Percentiles rank a stretch among this genome's conserved stretches.
These are phyloP conservation scores for Mugil cephalus DNA, from an alignment of 2,113 vertebrate genomes.

Conservation along the genomic window DNA sequence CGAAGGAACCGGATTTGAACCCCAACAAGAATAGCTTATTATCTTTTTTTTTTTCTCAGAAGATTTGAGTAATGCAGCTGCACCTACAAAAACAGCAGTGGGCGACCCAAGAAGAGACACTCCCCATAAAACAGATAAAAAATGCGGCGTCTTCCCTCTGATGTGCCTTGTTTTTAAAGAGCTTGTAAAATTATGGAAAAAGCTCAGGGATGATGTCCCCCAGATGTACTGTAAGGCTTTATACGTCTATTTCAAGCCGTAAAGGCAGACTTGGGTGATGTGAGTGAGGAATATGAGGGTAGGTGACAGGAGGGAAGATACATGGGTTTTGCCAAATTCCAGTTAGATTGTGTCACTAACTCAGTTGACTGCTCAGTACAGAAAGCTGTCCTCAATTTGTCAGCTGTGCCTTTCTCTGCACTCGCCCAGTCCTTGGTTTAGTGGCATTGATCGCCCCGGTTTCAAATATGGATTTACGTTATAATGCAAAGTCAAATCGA, in stretches of 20 bases:
- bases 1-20: constrained; percentile 31
- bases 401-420: constrained; percentile 32
- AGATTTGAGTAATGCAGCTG: constrained; percentile 71
- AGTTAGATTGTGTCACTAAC: constrained; percentile 36
- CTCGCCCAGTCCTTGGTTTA: constrained; percentile 33
- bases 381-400: constrained; percentile 68
- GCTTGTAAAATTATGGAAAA: constrained; percentile 4
- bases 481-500: constrained; percentile 41
- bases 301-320: constrained; percentile 21
- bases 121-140: constrained; percentile 48
- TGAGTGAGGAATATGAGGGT: constrained; percentile 7
- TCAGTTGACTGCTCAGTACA: constrained; percentile 35
- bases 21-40: constrained; percentile 49
- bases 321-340: constrained; percentile 10
- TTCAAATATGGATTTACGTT: constrained; percentile 69
- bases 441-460: constrained; percentile 72
- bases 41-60: constrained; percentile 46
- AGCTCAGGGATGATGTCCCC: constrained; percentile 1
- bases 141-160: constrained; percentile 10
- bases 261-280: constrained; percentile 17
- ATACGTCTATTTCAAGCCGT: not conserved
- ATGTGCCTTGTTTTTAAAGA: constrained; percentile 30
- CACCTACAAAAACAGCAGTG: constrained; percentile 61
- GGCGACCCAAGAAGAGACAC: constrained; percentile 50
- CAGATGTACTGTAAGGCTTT: constrained; percentile 13